Evolutionary conservation across 2,113 vertebrate genomes (phyloP).

Genomic region (Tauraco erythrolophus): DNA sequence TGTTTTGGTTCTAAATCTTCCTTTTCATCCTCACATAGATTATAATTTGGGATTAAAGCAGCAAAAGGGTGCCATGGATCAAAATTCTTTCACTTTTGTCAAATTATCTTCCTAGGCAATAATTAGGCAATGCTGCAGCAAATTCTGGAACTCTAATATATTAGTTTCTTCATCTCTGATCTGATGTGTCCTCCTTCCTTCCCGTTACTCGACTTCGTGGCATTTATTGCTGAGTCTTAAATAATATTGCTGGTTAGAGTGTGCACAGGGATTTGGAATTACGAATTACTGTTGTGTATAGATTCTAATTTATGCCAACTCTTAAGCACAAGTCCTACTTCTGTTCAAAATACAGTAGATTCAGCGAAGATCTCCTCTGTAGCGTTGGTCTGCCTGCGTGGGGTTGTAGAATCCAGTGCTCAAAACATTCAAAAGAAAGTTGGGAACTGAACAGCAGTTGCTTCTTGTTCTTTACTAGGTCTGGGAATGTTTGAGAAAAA

Average conservation of each 20-base stretch:
- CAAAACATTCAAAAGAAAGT: not conserved
- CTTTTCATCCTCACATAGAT: not conserved
- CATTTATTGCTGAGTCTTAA: not conserved
- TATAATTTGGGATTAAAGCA: not conserved
- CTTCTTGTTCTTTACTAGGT: not conserved
- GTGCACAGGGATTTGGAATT: not conserved
- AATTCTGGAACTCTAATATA: not conserved
- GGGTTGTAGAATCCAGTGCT: not conserved
- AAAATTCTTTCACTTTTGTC: not conserved
- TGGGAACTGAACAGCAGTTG: not conserved
- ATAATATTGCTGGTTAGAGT: not conserved
- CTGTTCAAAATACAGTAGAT: not conserved
- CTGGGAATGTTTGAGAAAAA: not conserved
- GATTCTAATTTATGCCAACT: not conserved
- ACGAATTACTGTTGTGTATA: not conserved
- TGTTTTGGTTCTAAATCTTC: not conserved
- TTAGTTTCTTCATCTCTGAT: not conserved
- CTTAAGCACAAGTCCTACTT: not conserved
- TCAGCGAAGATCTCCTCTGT: not conserved
- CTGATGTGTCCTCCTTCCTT: not conserved
- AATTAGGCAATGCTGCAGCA: not conserved
- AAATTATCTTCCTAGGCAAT: not conserved
- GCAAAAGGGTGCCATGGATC: not conserved
- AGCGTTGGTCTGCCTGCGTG: not conserved
- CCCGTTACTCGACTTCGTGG: not conserved